Evolutionary conservation across 2,113 vertebrate genomes (phyloP).

Genomic region (Axis porcinus): DNA sequence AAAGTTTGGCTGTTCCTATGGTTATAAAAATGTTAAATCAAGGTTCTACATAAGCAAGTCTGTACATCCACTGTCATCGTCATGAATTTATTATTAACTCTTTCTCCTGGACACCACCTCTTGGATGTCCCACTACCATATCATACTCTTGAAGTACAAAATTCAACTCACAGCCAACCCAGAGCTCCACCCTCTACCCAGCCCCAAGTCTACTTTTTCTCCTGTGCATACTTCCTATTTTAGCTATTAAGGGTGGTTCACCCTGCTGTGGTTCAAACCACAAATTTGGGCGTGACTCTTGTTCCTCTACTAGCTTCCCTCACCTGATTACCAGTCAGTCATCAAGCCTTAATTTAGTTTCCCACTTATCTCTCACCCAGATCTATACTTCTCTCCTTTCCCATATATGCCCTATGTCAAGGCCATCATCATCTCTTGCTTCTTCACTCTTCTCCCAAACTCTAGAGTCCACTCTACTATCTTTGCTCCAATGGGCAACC

Average conservation of each 20-base stretch:
- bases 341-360: background rate
- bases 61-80: background rate
- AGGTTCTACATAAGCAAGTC: background rate
- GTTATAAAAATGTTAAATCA: background rate
- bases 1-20: background rate
- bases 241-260: background rate
- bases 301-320: background rate
- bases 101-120: background rate
- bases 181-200: too few species aligned
- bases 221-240: background rate
- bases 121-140: background rate
- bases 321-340: background rate
- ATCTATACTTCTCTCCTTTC: background rate
- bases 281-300: background rate
- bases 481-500: background rate
- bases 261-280: background rate
- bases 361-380: accelerated
- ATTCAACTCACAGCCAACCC: background rate
- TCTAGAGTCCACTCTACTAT: background rate
- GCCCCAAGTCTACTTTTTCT: too few species aligned
- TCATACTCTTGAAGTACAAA: background rate
- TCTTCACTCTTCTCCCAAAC: background rate
- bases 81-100: background rate
- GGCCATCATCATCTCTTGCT: background rate
- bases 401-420: background rate